phyloP scores from a whole-genome alignment of 1,140 invertebrate species.

The Zaprionus davidi region DNA sequence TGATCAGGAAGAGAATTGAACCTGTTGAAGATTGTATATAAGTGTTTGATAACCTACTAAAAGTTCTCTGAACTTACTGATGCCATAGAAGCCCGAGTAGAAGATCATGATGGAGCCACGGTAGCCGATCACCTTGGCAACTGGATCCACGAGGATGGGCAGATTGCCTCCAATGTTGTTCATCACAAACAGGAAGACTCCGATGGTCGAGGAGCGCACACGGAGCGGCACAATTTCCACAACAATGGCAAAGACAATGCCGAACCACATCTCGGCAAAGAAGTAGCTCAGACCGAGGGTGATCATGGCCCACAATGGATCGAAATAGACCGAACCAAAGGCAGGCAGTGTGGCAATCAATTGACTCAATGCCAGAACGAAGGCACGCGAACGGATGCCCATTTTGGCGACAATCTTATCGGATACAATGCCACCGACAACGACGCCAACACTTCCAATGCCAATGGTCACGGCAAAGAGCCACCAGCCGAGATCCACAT shows the following conservation, averaged over 20 bases:
- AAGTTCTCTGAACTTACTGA: slow-evolving; percentile 86
- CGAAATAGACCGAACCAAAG: slow-evolving; percentile 94
- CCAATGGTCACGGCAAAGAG: slow-evolving; percentile 93
- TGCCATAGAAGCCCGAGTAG: slow-evolving; percentile 93
- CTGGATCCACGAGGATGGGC: slow-evolving; percentile 93
- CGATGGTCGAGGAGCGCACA: slow-evolving; percentile 92
- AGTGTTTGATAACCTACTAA: not conserved
- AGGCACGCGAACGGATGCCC: slow-evolving; percentile 93
- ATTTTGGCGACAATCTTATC: slow-evolving; percentile 95
- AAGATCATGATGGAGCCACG: slow-evolving; percentile 93
- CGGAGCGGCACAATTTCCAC: slow-evolving; percentile 93
- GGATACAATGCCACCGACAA: slow-evolving; percentile 94
- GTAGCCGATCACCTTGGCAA: slow-evolving; percentile 92
- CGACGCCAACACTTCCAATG: slow-evolving; percentile 94
- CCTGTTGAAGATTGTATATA: slow-evolving; percentile 37
- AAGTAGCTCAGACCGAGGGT: slow-evolving; percentile 93
- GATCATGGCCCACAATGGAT: slow-evolving; percentile 93
- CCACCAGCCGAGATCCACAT: slow-evolving; percentile 94
- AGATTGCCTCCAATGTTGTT: slow-evolving; percentile 97
- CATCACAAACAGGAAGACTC: slow-evolving; percentile 95
- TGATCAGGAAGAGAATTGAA: slow-evolving; percentile 79
- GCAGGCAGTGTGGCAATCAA: slow-evolving; percentile 94
- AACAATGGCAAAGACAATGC: slow-evolving; percentile 94
- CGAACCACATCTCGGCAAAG: slow-evolving; percentile 97
- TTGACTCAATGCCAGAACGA: slow-evolving; percentile 93